Percentiles rank a stretch among this genome's conserved stretches.
phyloP scores from a whole-genome alignment of 64 coral and sea anemone species.

The Dendrophyllia cribrosa region DNA sequence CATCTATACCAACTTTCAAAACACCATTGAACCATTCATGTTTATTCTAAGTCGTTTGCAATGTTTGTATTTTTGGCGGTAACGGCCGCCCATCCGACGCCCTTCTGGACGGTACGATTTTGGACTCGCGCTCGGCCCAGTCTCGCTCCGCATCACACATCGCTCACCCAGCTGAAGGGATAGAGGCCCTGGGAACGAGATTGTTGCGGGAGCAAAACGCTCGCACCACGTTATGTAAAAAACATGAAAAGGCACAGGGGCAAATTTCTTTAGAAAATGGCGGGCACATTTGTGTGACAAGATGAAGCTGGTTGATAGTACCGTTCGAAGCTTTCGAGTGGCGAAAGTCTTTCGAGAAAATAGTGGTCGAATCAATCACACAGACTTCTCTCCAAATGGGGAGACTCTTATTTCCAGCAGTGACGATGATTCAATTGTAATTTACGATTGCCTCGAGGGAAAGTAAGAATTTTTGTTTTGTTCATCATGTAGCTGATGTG shows the following conservation, averaged over 20 bases:
- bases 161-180: too few relatives aligned
- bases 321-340: constrained; percentile 89
- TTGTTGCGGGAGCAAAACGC: too few relatives aligned
- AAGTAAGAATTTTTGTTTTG: constrained; percentile 76
- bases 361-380: constrained; percentile 96
- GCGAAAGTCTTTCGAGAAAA: constrained; percentile 99
- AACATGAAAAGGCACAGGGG: not conserved
- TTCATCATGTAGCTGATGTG: not conserved
- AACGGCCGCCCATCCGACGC: too few relatives aligned
- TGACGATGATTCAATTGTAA: constrained; percentile 98
- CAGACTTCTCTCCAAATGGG: constrained; percentile 92
- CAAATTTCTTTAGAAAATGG: not conserved
- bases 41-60: too few relatives aligned
- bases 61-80: too few relatives aligned
- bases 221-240: not conserved
- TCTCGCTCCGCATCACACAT: too few relatives aligned
- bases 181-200: too few relatives aligned
- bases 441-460: constrained; percentile 94
- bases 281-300: not conserved
- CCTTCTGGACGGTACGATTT: too few relatives aligned
- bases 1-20: too few relatives aligned
- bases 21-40: too few relatives aligned
- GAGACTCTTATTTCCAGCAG: constrained; percentile 95
- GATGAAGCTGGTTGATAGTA: constrained; percentile 94
- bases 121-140: too few relatives aligned